Evolutionary conservation across 2,888 invertebrate genomes (phyloP), one percentile per base, ranked within the genome.

Genomic region (Mythimna vitellina): DNA sequence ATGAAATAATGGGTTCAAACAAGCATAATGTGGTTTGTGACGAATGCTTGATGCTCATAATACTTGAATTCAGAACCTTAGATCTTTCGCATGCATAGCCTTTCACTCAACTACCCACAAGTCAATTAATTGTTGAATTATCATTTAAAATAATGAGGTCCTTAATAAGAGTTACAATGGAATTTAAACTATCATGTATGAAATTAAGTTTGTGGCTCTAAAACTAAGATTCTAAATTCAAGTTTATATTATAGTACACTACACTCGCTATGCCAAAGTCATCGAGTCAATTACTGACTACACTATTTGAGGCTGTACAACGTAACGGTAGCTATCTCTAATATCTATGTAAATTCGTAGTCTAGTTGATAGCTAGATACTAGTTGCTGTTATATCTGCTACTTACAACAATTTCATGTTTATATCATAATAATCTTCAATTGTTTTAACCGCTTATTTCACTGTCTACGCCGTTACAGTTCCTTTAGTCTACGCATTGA

Each of bases 231-330:
- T 76, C 66, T 66, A 49, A 66, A 42, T 65, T 58, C 12, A 35
- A 64, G 35, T 51, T 58, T 35, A 62, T 35, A 32, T 35, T 10
- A 42, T 42, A 53, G 46, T 63, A 65, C 57, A 63, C 56, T 69
- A 69, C 66, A 80, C 53, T 67, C 20, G 80, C 75, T 66, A 75
- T 79, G 71, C 70, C 80, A 81, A 81, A 78, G 78, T 73, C 76
- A 73, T 76, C 46, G 51, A 73, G 85, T 83, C 85, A 85, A 80
- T 83, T 85, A 84, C 49, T 74, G 86, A 68, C 81, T 72, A 49
- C 35, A 68, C 49, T 82, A 69, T 65, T 77, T 56, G 83, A 83
- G 86, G 81, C 86, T 83, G 73, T 85, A 61, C 68, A 68, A 73
- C 61, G 60, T 65, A 65, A 72, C 58, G 62, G 67, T 81, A 73